Conservation (phyloP, 2,113 vertebrate species). For the Eidolon helvum region DNA sequence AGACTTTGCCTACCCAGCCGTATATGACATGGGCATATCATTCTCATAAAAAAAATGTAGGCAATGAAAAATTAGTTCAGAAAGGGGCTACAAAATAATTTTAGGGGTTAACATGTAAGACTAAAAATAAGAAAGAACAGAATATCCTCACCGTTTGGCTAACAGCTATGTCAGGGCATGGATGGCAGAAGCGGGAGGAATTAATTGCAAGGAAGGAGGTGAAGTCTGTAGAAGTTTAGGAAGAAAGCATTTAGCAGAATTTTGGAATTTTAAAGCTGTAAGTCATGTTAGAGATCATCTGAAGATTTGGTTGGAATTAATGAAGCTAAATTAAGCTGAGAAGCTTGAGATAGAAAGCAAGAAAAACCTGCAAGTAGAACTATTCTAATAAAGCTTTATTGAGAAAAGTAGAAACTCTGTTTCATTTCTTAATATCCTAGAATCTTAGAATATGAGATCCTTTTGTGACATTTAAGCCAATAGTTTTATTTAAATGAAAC, state of each 20-base stretch:
- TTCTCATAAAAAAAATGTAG: not conserved
- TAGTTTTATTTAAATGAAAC: not conserved
- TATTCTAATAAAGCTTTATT: constrained; percentile 34
- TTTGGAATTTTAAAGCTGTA: constrained; percentile 39
- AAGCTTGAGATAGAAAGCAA: constrained; percentile 39
- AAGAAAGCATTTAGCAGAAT: constrained; percentile 55
- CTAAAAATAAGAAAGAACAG: constrained; percentile 64
- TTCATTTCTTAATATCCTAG: not conserved
- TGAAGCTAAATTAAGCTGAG: constrained; percentile 66
- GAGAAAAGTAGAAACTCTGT: not conserved
- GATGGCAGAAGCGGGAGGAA: constrained; percentile 63
- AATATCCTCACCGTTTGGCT: constrained; percentile 31
- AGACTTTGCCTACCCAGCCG: not conserved
- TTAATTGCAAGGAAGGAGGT: constrained; percentile 58
- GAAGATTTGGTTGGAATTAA: constrained; percentile 64
- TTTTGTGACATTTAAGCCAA: not conserved
- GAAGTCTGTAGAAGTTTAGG: constrained; percentile 56
- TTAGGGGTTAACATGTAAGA: not conserved
- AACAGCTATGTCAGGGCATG: constrained; percentile 24
- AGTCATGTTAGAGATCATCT: constrained; percentile 54
- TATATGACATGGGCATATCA: not conserved
- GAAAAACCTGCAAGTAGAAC: constrained; percentile 13
- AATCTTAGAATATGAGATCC: not conserved
- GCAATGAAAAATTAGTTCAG: constrained; percentile 23
- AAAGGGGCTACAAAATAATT: not conserved